Evolutionary conservation across 2,113 vertebrate genomes (phyloP).

Genomic region (Kryptolebias marmoratus): DNA sequence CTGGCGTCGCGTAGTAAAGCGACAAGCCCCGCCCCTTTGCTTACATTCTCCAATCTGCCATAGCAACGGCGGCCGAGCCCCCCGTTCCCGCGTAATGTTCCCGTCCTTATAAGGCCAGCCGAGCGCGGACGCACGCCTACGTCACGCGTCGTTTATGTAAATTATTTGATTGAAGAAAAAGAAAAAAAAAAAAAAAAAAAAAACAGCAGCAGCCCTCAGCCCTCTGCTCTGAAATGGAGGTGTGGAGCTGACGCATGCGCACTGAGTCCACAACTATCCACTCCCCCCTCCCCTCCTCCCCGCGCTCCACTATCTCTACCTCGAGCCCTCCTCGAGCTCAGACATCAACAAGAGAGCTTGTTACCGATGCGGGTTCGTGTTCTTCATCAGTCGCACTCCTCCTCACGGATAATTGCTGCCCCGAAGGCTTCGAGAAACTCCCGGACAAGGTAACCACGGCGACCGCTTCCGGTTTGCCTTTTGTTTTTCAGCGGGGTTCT

Average conservation of each 20-base stretch:
- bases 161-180: conserved; percentile 86
- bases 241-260: conserved; percentile 85
- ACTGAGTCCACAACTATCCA: conserved; percentile 70
- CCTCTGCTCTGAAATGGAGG: conserved; percentile 80
- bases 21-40: conserved; percentile 62
- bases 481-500: neutral
- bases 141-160: conserved; percentile 81
- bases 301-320: too few relatives aligned
- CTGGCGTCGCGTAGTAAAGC: conserved; percentile 75
- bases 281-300: conserved; percentile 21
- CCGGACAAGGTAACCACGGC: conserved; percentile 61
- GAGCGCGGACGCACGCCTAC: conserved; percentile 80
- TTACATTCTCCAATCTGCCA: conserved; percentile 77
- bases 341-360: conserved; percentile 79
- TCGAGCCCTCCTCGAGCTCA: conserved; percentile 66
- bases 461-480: neutral
- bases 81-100: conserved; percentile 86
- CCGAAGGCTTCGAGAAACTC: conserved; percentile 22
- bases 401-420: conserved; percentile 34
- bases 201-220: conserved; percentile 25
- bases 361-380: conserved; percentile 67
- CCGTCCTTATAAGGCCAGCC: conserved; percentile 88
- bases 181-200: conserved; percentile 74
- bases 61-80: conserved; percentile 82
- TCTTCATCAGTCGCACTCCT: conserved; percentile 35